phyloP scores from a whole-genome alignment of 1,140 invertebrate species.

The Drosophila repleta region DNA sequence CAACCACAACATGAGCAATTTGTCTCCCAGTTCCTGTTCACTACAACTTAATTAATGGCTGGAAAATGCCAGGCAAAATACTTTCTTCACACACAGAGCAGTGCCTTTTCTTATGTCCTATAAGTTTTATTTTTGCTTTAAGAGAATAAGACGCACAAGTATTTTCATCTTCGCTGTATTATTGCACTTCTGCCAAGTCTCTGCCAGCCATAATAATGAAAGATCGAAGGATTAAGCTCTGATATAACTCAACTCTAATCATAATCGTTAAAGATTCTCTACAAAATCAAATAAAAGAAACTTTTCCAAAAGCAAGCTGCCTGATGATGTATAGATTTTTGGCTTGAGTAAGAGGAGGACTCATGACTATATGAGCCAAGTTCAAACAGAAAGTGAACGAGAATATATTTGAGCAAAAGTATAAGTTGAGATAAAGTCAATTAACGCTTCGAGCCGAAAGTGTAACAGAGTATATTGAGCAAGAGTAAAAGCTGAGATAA shows the following conservation, averaged over 20 bases:
- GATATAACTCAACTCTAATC: slow-evolving; percentile 29
- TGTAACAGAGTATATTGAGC: too few species aligned
- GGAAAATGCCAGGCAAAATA: slow-evolving; percentile 16
- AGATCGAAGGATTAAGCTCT: slow-evolving; percentile 8
- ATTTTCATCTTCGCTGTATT: slow-evolving; percentile 12
- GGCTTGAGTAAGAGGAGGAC: background rate
- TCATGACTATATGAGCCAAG: background rate
- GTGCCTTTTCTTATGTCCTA: background rate
- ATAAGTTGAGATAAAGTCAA: background rate
- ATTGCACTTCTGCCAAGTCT: background rate
- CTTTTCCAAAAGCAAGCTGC: slow-evolving; percentile 1
- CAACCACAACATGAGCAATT: slow-evolving; percentile 56
- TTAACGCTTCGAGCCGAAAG: background rate
- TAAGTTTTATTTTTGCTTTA: slow-evolving; percentile 4
- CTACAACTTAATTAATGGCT: slow-evolving; percentile 60
- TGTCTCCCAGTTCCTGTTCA: slow-evolving; percentile 25
- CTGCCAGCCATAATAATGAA: background rate
- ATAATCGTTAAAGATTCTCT: slow-evolving; percentile 4
- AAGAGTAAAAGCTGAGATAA: too few species aligned
- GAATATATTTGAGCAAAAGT: background rate
- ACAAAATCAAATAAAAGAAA: slow-evolving; percentile 10
- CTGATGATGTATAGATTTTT: background rate
- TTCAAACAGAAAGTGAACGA: background rate
- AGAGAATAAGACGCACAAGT: too few species aligned
- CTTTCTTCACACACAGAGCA: background rate